Evolutionary conservation across 2,113 vertebrate genomes (phyloP).

Genomic region (Megaleporinus macrocephalus): DNA sequence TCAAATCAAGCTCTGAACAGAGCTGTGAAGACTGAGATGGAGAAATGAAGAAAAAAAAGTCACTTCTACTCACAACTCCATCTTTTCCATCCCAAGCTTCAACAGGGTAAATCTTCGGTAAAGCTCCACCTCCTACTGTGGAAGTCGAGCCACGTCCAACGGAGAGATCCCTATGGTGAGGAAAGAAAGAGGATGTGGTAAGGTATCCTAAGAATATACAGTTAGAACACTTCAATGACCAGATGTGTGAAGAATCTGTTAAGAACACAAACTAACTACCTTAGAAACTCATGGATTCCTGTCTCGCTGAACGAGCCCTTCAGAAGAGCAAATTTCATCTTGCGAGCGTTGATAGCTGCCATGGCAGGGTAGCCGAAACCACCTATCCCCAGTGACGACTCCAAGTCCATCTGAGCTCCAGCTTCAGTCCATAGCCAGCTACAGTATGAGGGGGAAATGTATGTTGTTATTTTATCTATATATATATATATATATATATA

Average conservation of each 20-base stretch:
- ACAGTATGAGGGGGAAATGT: neutral
- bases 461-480: neutral
- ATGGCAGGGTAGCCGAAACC: slow-evolving; percentile 97
- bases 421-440: slow-evolving; percentile 92
- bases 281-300: slow-evolving; percentile 81
- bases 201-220: neutral
- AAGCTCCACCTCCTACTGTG: slow-evolving; percentile 83
- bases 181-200: neutral
- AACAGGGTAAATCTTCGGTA: slow-evolving; percentile 84
- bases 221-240: too few relatives aligned
- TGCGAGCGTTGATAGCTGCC: slow-evolving; percentile 93
- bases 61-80: slow-evolving; percentile 84
- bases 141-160: slow-evolving; percentile 93
- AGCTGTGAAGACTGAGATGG: too few relatives aligned
- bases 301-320: slow-evolving; percentile 93
- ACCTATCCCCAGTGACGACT: slow-evolving; percentile 90
- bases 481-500: too few relatives aligned
- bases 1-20: too few relatives aligned
- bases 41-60: neutral
- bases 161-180: slow-evolving; percentile 86
- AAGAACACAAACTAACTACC: slow-evolving; percentile 68
- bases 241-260: neutral
- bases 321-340: slow-evolving; percentile 96
- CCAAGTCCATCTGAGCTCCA: slow-evolving; percentile 90
- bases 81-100: slow-evolving; percentile 95